Evolutionary conservation across 92 coral and sea anemone genomes (phyloP), one percentile per base, ranked within the genome.

Genomic region (Isaurus tuberculatus): DNA sequence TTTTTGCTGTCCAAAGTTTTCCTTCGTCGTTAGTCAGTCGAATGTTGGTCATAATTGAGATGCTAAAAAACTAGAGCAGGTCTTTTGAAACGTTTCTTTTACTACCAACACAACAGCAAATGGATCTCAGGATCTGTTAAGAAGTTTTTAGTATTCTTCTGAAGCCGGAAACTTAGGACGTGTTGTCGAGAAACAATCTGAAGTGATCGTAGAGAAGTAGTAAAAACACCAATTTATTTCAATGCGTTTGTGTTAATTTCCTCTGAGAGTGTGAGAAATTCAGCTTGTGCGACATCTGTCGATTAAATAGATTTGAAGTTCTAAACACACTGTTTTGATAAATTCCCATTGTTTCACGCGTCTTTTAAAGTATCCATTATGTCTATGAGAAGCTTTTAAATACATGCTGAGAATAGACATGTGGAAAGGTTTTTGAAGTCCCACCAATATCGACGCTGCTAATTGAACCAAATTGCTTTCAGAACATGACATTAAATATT

Each of bases 241-340:
- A 75, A 73, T 90, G 85, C 78, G 64, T 74, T 68, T 84, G 88
- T 83, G 91, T 86, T 93, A 85, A 86, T 93, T 86, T 83, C 83
- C 88, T 48, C 73, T 43, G 86, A 73, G 29, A 34, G 82, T 84
- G 93, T 93, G 98, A 88, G 98, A 93, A 93, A 48, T 57, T 58
- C 72, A 42, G 79, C 86, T 73, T 83, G 89, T 20, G 70, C 49
- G 64, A 87, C 98, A 93, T 93, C 98, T 93, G 98, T 70, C 74
- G 79, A 74, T 72, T 86, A 88, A 89, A 93, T 93, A 89, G 95
- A 84, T 72, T 90, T 85, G 86, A 87, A 94, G 90, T 87, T 91
- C 85, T 85, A 89, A 93, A 91, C 86, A 87, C 98, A 85, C 91
- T 93, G 91, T 93, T 93, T 93, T 86, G 94, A 87, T 80, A 89